A percentile compares a stretch with the other conserved stretches of the same genome.
phyloP scores from a whole-genome alignment of 1,140 invertebrate species.

The Calycopis cecrops region DNA sequence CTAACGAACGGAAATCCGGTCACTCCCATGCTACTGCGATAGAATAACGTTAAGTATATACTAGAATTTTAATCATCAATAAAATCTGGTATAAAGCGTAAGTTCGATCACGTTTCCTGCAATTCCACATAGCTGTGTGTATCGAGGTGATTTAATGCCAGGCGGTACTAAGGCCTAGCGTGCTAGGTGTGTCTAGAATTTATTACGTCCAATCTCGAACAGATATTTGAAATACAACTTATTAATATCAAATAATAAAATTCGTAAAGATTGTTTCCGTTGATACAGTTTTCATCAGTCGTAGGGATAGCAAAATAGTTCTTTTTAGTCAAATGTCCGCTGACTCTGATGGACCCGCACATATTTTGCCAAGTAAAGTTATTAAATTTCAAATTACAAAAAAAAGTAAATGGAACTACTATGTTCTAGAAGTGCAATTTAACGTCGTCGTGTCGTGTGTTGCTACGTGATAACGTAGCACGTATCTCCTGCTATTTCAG shows the following conservation, averaged over 20 bases:
- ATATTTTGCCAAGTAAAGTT: too few relatives aligned
- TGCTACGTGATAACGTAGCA: too few relatives aligned
- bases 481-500: too few relatives aligned
- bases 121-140: slow-evolving; percentile 12
- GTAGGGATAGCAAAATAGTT: background rate
- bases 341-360: too few relatives aligned
- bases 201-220: background rate
- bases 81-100: slow-evolving; percentile 15
- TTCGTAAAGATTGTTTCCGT: background rate
- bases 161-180: too few relatives aligned
- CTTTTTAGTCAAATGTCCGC: too few relatives aligned
- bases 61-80: slow-evolving; percentile 25
- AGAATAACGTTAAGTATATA: slow-evolving; percentile 1
- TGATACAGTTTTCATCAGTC: background rate
- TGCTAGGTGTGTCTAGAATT: slow-evolving; percentile 4
- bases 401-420: too few relatives aligned
- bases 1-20: too few relatives aligned
- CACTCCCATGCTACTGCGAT: too few relatives aligned
- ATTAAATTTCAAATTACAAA: too few relatives aligned
- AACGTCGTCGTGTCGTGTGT: background rate
- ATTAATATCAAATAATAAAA: background rate
- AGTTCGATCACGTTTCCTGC: slow-evolving; percentile 16
- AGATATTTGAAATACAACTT: background rate
- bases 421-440: background rate
- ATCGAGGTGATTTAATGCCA: too few relatives aligned